phyloP scores from a whole-genome alignment of 1,140 invertebrate species.

The Goniozus legneri region DNA sequence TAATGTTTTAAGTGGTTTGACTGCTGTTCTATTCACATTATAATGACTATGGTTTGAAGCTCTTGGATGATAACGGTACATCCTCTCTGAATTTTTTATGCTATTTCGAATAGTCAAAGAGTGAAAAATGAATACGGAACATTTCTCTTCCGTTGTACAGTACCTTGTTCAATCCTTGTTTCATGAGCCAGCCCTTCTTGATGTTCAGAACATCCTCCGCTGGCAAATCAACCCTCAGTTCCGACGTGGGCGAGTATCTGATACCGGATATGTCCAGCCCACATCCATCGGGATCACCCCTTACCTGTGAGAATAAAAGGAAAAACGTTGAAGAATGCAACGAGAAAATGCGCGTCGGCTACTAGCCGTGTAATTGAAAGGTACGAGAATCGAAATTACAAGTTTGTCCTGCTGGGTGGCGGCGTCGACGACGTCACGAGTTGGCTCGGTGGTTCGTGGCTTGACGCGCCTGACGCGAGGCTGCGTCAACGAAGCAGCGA shows the following conservation, averaged over 20 bases:
- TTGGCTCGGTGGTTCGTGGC: constrained; percentile 49
- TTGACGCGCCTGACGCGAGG: constrained; percentile 54
- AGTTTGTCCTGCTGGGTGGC: constrained; percentile 51
- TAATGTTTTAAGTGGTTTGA: no score
- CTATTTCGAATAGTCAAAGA: no score
- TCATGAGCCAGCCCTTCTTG: constrained; percentile 91
- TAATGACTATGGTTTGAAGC: no score
- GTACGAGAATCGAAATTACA: constrained; percentile 29
- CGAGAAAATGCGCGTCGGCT: neutral
- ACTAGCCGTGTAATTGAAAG: neutral
- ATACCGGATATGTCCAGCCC: constrained; percentile 65
- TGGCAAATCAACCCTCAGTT: constrained; percentile 68
- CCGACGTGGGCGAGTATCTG: constrained; percentile 61
- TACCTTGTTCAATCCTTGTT: constrained; percentile 67
- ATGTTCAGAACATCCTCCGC: constrained; percentile 79
- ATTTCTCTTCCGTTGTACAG: no score
- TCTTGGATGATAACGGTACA: no score
- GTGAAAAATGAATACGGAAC: no score
- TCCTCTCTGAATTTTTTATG: no score
- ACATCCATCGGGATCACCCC: constrained; percentile 81
- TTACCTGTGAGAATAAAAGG: constrained; percentile 48
- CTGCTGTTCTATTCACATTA: no score
- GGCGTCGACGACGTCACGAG: constrained; percentile 50
- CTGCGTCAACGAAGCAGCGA: constrained; percentile 68
- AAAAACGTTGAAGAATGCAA: no score